Conservation (phyloP, 2,113 vertebrate genomes). For the Protomyctophum bolini region DNA sequence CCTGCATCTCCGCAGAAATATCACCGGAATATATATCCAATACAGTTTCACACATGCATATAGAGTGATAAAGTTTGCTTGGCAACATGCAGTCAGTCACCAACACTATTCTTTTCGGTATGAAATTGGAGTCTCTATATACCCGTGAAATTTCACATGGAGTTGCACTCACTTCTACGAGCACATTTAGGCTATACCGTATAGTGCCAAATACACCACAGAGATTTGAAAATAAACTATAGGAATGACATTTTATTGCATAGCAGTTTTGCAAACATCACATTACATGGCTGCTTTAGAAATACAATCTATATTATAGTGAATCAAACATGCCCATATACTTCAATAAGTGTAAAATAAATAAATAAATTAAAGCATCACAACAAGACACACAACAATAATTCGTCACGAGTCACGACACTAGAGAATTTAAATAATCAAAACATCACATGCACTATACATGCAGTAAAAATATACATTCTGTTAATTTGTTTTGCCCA, state of each 20-base stretch:
- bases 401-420: too few relatives aligned
- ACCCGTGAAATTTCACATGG: conserved; percentile 17
- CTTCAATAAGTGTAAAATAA: too few relatives aligned
- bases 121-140: not conserved
- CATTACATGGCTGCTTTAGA: not conserved
- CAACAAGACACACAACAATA: too few relatives aligned
- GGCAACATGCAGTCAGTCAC: conserved; percentile 1
- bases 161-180: conserved; percentile 17
- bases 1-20: not conserved
- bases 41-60: conserved; percentile 5
- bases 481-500: too few relatives aligned
- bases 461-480: too few relatives aligned
- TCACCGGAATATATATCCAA: conserved; percentile 1
- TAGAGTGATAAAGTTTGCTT: not conserved
- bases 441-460: too few relatives aligned
- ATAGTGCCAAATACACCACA: conserved; percentile 18
- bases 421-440: too few relatives aligned
- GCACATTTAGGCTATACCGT: not conserved
- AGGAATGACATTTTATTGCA: too few relatives aligned
- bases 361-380: too few relatives aligned
- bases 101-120: conserved; percentile 33
- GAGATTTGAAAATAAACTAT: not conserved
- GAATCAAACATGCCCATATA: too few relatives aligned
- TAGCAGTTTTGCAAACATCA: not conserved
- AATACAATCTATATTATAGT: conserved; percentile 7